Base-by-base conservation (phyloP, 2,888 invertebrate species). In the Sisyra nigra region DNA sequence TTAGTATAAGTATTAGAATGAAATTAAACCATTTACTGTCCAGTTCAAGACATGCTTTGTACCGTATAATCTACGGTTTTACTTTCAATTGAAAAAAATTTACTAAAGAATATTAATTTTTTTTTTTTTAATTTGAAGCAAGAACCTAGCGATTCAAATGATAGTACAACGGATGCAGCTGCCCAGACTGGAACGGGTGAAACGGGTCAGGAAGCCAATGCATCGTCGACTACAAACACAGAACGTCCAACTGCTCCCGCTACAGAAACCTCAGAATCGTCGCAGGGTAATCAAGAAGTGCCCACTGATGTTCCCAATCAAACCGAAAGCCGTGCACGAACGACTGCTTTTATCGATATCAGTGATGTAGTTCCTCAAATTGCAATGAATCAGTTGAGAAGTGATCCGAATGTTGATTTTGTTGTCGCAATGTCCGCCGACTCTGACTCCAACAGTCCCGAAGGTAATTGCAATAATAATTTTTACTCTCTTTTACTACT, bases 221-320 rank as follows among this genome's bases (percentile, higher is more conserved):
- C 35, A 3, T 15, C 37, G 2, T 37, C 37, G 4, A n/a, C 32
- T 15, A 39, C 40, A 32, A 33, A 36, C 19, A 35, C 34, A 13
- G 38, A 41, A 45, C 24, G 47, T 14, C 45, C 45, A 29, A 29
- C 48, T 2, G 39, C 46, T 2, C 42, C 40, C 15, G 35, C 45
- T 14, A 31, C 44, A 3, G 15, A 38, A 9, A 36, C 46, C 38
- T 38, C 48, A 11, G 13, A 13, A 34, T 31, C 41, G 13, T 8
- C 33, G 19, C 33, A 15, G 13, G 24, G 24, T 5, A 24, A 40
- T 33, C 31, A 39, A 14, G 41, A 37, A 17, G 40, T 39, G 8
- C 19, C 47, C 18, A 17, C 41, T n/a, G 31, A 41, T 19, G 36
- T 42, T 44, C 30, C 48, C 15, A 45, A 44, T 18, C 31, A 46